Evolutionary conservation across 1,140 invertebrate genomes (phyloP).

Genomic region (Anagrus nilaparvatae): DNA sequence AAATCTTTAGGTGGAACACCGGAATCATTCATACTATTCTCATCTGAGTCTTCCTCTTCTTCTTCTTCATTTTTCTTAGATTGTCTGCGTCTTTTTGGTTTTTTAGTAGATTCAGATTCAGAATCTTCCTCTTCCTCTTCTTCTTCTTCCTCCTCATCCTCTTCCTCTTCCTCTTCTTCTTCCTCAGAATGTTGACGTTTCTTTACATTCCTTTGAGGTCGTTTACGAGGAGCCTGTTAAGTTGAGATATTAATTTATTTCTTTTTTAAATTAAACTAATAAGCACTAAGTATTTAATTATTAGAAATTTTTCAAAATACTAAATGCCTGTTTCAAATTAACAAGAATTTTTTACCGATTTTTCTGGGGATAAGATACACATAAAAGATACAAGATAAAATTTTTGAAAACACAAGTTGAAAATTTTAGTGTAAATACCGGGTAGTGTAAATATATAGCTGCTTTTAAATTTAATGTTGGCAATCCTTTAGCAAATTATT

Average conservation of each 20-base stretch:
- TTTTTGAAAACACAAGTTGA: no score
- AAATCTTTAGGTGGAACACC: conserved; percentile 40
- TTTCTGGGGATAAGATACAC: no score
- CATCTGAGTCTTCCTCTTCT: conserved; percentile 40
- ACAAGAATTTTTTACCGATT: no score
- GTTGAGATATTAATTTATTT: no score
- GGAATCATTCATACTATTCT: conserved; percentile 34
- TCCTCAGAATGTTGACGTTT: conserved; percentile 37
- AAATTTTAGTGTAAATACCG: no score
- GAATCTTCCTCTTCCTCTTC: conserved; percentile 38
- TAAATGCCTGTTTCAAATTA: neutral
- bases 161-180: conserved; percentile 36
- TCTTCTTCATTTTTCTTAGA: conserved; percentile 35
- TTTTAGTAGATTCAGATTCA: conserved; percentile 33
- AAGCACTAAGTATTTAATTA: neutral
- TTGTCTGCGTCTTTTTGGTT: no score
- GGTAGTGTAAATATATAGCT: no score
- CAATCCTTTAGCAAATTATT: no score
- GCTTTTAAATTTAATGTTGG: no score
- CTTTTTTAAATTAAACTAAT: conserved; percentile 8
- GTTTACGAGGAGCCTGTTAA: no score
- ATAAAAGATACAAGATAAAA: no score
- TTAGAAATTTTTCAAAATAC: neutral
- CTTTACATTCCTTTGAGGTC: conserved; percentile 34
- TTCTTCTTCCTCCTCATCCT: conserved; percentile 38